Conservation (phyloP, 2,797 vertebrate species). For the Cephalopachus bancanus region DNA sequence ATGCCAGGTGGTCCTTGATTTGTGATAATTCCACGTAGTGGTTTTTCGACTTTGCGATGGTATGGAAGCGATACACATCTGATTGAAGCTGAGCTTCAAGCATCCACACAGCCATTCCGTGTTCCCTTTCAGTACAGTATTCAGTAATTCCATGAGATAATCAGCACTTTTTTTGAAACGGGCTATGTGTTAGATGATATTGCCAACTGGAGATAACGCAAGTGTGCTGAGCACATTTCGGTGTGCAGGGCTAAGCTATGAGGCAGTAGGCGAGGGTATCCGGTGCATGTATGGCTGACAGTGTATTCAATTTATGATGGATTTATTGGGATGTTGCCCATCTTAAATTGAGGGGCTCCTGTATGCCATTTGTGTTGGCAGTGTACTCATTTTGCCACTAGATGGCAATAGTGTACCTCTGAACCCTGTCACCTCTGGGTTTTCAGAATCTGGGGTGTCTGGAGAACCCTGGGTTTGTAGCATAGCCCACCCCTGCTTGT, state of each 20-base stretch:
- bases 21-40: neutral
- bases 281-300: neutral
- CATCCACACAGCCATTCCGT: neutral
- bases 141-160: neutral
- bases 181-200: neutral
- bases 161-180: neutral
- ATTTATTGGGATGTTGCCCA: neutral
- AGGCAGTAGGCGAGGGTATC: neutral
- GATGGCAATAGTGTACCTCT: constrained; percentile 72
- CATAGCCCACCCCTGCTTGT: neutral
- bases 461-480: neutral
- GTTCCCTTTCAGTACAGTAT: neutral
- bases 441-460: constrained; percentile 16
- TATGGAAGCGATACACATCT: too few relatives aligned
- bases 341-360: neutral
- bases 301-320: neutral
- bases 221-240: neutral
- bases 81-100: neutral
- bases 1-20: neutral
- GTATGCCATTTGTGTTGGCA: neutral
- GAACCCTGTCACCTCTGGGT: constrained; percentile 20
- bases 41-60: neutral
- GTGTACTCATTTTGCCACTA: constrained; percentile 60
- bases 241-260: neutral
- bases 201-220: neutral